phyloP scores from a whole-genome alignment of 23 tunicate species.

The Pegea sp. region DNA sequence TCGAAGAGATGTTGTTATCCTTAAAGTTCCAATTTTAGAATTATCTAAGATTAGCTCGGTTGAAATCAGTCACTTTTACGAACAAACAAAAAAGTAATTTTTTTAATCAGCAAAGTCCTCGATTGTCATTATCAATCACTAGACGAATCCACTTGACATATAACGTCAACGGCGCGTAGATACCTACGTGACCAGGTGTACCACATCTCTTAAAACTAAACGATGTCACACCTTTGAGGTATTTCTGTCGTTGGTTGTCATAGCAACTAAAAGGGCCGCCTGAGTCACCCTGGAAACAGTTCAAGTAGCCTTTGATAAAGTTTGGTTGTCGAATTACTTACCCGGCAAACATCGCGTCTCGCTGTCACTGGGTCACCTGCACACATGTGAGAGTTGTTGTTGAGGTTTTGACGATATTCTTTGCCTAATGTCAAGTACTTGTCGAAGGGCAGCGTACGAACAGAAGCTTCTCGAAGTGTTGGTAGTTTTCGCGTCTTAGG shows the following conservation, averaged over 20 bases:
- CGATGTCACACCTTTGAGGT: conserved; percentile 7
- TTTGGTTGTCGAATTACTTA: no score
- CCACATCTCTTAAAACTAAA: conserved; percentile 2
- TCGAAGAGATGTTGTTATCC: no score
- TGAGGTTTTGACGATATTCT: neutral
- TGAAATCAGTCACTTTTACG: no score
- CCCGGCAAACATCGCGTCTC: conserved; percentile 6
- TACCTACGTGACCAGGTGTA: conserved; percentile 7
- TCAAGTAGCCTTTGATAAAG: no score
- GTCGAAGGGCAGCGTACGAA: neutral
- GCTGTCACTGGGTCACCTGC: conserved; percentile 20
- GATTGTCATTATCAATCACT: neutral
- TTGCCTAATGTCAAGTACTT: neutral
- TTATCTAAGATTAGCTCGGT: no score
- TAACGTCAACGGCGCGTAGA: conserved; percentile 10
- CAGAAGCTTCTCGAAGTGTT: neutral
- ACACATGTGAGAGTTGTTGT: conserved; percentile 2
- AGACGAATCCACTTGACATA: conserved; percentile 3
- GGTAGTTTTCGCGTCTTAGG: neutral
- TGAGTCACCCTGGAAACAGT: conserved; percentile 17
- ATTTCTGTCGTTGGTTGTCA: neutral
- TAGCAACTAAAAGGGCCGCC: conserved; percentile 10
- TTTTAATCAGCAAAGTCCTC: neutral
- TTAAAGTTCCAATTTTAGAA: no score
- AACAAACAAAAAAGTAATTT: no score